Percentiles rank a stretch among this genome's conserved stretches.
These are phyloP conservation scores for Hyposoter dolosus DNA, from an alignment of 2,888 invertebrate species.

Conservation along the genomic window DNA sequence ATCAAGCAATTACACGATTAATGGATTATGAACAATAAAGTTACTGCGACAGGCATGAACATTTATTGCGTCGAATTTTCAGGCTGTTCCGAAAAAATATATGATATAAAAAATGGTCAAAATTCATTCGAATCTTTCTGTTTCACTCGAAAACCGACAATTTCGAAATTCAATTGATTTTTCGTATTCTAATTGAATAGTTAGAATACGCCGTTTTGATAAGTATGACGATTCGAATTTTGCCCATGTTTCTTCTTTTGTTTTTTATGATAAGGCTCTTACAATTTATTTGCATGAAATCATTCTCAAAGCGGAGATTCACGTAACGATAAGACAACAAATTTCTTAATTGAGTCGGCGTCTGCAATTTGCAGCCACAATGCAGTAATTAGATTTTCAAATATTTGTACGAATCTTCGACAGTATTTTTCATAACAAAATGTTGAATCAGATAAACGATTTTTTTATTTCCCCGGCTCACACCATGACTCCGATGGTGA, in stretches of 20 bases:
- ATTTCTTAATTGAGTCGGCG: not conserved
- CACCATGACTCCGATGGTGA: not conserved
- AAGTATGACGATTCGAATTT: not conserved
- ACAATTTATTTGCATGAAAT: not conserved
- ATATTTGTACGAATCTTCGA: not conserved
- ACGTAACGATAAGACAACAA: constrained; percentile 7
- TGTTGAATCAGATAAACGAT: not conserved
- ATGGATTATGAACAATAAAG: constrained; percentile 57
- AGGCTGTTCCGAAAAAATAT: not conserved
- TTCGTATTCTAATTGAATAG: not conserved
- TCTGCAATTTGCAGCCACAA: not conserved
- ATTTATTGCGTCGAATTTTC: constrained; percentile 1
- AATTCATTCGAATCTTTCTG: not conserved
- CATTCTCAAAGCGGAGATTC: not conserved
- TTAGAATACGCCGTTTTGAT: not conserved
- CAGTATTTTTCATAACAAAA: not conserved
- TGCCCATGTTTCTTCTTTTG: not conserved
- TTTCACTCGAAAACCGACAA: not conserved
- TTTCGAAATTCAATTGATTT: not conserved
- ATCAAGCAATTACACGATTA: constrained; percentile 60
- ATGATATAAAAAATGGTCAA: constrained; percentile 10
- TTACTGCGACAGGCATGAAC: constrained; percentile 36
- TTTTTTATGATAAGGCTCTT: not conserved
- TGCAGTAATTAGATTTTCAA: not conserved
- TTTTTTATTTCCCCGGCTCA: not conserved